Percentiles rank a stretch among this genome's conserved stretches.
These are phyloP conservation scores for Typhlichthys subterraneus DNA, from an alignment of 2,797 vertebrate species.

Conservation along the genomic window DNA sequence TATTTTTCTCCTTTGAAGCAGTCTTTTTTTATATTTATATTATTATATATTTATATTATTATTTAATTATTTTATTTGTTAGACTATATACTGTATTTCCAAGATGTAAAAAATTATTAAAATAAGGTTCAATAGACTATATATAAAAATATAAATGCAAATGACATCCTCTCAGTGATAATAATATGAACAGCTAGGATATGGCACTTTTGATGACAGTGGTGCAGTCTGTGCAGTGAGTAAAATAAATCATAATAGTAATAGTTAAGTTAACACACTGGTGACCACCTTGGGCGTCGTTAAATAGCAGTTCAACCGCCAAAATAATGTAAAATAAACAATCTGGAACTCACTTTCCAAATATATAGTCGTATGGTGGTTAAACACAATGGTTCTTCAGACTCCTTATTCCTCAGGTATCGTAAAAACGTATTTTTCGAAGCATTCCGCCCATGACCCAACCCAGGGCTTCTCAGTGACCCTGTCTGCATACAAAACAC, in stretches of 20 bases:
- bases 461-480: slow-evolving; percentile 1
- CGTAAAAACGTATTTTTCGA: slow-evolving; percentile 45
- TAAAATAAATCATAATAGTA: not conserved
- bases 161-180: too few relatives aligned
- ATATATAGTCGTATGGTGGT: slow-evolving; percentile 34
- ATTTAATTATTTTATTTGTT: not conserved
- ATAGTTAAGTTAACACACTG: slow-evolving; percentile 29
- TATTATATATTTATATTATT: too few relatives aligned
- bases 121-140: too few relatives aligned
- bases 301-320: slow-evolving; percentile 18
- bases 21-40: too few relatives aligned
- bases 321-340: slow-evolving; percentile 32
- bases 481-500: not conserved
- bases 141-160: too few relatives aligned
- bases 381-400: slow-evolving; percentile 34
- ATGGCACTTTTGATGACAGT: not conserved
- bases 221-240: not conserved
- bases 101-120: too few relatives aligned
- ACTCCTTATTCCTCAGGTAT: slow-evolving; percentile 9
- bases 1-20: too few relatives aligned
- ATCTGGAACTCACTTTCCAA: slow-evolving; percentile 41
- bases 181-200: not conserved
- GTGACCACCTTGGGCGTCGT: slow-evolving; percentile 25
- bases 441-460: slow-evolving; percentile 23
- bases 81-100: too few relatives aligned